Evolutionary conservation across 2,113 vertebrate species (phyloP), one percentile per base, ranked within the genome.

Genomic region (Vireo altiloquus): DNA sequence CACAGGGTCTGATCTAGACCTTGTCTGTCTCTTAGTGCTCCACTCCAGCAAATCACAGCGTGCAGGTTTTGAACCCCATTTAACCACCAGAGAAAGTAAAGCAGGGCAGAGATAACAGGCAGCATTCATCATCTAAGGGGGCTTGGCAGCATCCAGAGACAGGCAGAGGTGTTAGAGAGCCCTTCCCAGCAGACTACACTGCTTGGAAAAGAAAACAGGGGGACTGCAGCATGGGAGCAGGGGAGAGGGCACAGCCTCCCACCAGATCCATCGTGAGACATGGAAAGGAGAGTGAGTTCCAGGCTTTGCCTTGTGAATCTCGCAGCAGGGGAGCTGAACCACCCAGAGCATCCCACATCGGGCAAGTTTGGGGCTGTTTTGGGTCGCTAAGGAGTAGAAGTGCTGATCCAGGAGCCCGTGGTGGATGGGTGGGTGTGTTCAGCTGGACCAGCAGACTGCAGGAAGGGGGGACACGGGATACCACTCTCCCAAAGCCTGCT

Each of bases 291-390:
- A 66, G 33, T 0, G 9, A 25, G 6, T 14, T 56, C 46, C 27
- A 37, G 47, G 42, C 14, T 3, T 10, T 3, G 0, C 39, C 24
- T 44, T 10, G 13, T 0, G 7, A 57, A 39, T 25, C n/a, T 46
- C 1, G 0, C 31, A 14, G n/a, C 0, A 0, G 0, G 0, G 46
- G 10, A 66, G 27, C 5, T 44, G 72, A 33, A 37, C 3, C 27
- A 6, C 54, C 6, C 69, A 10, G 49, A 40, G 37, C 54, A 85
- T 42, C 87, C 79, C 66, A 16, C 42, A 5, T 4, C 0, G 4
- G 17, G 37, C 42, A 44, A 11, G 5, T n/a, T 1, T 19, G 63
- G 68, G 53, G 56, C 9, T 6, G n/a, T 11, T 75, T 33, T 0
- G 28, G 72, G 52, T 30, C 7, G 1, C 28, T 52, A 0, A 61